These are phyloP conservation scores for Strongylocentrotus purpuratus DNA, from an alignment of 35 echinoderm and acorn worm genomes.

Conservation along the genomic window DNA sequence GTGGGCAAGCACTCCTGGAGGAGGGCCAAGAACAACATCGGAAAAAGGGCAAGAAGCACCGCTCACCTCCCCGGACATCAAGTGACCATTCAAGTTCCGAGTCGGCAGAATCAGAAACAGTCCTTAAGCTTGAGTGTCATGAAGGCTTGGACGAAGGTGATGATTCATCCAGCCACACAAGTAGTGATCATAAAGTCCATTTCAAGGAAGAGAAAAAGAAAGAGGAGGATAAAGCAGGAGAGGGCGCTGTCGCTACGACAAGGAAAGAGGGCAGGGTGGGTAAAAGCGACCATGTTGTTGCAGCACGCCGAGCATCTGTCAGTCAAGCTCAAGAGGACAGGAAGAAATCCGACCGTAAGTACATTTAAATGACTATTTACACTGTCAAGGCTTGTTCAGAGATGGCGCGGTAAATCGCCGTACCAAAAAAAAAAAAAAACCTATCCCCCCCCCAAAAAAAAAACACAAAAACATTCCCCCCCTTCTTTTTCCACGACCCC, in stretches of 20 bases:
- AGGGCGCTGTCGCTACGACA: background rate
- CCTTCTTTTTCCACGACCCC: too few species aligned
- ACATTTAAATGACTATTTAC: background rate
- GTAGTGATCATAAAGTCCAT: constrained; percentile 21
- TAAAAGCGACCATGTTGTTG: constrained; percentile 39
- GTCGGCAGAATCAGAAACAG: background rate
- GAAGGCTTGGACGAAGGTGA: background rate
- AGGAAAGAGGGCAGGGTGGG: background rate
- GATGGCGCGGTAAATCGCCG: too few species aligned
- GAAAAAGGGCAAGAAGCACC: background rate
- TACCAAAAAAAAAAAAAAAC: too few species aligned
- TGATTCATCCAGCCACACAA: background rate
- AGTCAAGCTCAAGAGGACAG: background rate
- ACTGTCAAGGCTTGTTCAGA: too few species aligned
- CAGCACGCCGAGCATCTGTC: background rate
- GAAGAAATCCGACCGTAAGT: constrained; percentile 25
- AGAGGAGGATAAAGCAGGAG: background rate
- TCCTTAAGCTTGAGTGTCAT: background rate
- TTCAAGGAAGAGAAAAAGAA: background rate
- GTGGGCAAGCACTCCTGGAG: background rate
- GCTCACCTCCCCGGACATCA: background rate
- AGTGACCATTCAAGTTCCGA: background rate
- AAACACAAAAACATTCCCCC: too few species aligned
- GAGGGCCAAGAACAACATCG: background rate
- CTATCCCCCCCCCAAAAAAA: too few species aligned